A percentile compares a stretch with the other conserved stretches of the same genome.
phyloP scores from a whole-genome alignment of 2,113 vertebrate genomes.

The Shinisaurus crocodilurus region DNA sequence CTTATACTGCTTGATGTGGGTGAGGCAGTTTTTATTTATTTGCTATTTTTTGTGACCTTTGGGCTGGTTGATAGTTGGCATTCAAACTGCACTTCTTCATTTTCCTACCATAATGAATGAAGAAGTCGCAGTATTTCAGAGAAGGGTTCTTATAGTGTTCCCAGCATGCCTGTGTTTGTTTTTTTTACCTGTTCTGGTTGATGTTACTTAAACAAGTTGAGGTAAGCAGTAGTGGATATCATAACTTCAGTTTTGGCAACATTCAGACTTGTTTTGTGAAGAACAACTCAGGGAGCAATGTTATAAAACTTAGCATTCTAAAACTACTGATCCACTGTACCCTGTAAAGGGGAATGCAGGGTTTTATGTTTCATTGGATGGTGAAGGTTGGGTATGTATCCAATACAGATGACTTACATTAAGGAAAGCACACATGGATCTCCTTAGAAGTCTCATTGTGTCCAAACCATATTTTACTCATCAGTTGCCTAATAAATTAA shows the following conservation, averaged over 20 bases:
- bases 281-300: background rate
- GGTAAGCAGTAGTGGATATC: background rate
- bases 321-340: background rate
- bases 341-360: background rate
- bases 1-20: background rate
- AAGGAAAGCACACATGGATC: background rate
- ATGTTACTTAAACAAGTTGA: background rate
- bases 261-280: background rate
- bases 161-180: background rate
- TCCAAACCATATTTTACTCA: background rate
- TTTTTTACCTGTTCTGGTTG: background rate
- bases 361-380: background rate
- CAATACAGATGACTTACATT: background rate
- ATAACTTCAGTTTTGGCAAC: background rate
- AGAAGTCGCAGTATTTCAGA: background rate
- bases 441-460: background rate
- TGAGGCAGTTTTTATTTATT: slow-evolving; percentile 16
- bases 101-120: background rate
- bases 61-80: background rate
- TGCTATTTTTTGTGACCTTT: slow-evolving; percentile 22
- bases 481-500: background rate
- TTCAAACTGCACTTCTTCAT: background rate
- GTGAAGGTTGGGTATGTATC: background rate
- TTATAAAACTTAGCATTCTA: background rate
- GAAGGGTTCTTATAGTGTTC: background rate